A percentile compares a stretch with the other conserved stretches of the same genome.
These are phyloP conservation scores for Anthophora plumipes DNA, from an alignment of 2,888 invertebrate genomes.

Conservation along the genomic window DNA sequence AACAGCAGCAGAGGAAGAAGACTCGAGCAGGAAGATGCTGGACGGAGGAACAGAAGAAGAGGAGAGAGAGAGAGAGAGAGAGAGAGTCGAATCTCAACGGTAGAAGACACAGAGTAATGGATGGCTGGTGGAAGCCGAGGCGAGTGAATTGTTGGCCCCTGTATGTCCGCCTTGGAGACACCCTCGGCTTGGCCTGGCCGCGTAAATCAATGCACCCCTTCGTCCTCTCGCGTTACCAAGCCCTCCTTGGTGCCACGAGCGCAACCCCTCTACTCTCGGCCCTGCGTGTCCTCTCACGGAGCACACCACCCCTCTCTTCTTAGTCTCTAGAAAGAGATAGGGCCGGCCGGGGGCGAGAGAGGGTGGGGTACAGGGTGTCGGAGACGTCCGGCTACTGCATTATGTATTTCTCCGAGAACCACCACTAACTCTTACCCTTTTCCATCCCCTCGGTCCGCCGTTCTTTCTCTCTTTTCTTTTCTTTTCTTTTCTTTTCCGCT, in stretches of 20 bases:
- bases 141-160: constrained; percentile 84
- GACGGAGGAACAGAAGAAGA: background rate
- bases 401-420: constrained; percentile 83
- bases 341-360: background rate
- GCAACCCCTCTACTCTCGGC: constrained; percentile 49
- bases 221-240: constrained; percentile 66
- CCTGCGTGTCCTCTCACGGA: constrained; percentile 58
- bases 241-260: constrained; percentile 53
- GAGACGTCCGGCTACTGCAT: constrained; percentile 85
- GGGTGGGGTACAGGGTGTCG: constrained; percentile 82
- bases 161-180: constrained; percentile 81
- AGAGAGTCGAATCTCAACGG: constrained; percentile 42
- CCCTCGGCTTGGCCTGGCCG: constrained; percentile 79
- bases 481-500: constrained; percentile 27
- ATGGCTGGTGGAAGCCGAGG: constrained; percentile 82
- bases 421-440: constrained; percentile 75
- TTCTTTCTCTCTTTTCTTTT: constrained; percentile 63
- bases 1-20: constrained; percentile 73
- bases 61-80: background rate
- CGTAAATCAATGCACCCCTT: constrained; percentile 84
- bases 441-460: constrained; percentile 63
- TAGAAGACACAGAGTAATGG: constrained; percentile 78
- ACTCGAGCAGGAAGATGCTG: background rate
- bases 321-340: constrained; percentile 54
- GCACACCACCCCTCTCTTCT: constrained; percentile 54